A percentile compares a stretch with the other conserved stretches of the same genome.
Conservation (phyloP, 2,797 vertebrate species). For the Melanotaenia pygmaea region DNA sequence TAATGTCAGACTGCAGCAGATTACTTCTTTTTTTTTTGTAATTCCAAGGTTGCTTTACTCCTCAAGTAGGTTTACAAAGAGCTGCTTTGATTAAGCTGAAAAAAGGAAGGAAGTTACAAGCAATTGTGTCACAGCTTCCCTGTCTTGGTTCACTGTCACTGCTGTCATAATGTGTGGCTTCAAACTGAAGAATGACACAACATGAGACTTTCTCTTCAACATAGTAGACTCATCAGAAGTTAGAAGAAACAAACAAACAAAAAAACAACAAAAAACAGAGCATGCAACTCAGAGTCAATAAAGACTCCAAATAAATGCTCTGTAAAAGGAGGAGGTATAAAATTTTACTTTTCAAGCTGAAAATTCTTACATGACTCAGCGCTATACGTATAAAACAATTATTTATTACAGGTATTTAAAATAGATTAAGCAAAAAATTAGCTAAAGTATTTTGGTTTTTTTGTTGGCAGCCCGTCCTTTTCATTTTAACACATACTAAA, state of each 20-base stretch:
- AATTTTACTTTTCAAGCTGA: neutral
- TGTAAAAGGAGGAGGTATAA: neutral
- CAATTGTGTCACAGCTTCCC: neutral
- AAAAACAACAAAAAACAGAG: neutral
- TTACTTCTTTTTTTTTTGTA: slow-evolving; percentile 1
- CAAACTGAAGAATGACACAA: neutral
- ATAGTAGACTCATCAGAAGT: neutral
- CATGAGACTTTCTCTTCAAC: neutral
- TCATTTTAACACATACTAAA: neutral
- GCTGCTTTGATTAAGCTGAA: slow-evolving; percentile 30
- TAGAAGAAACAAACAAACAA: neutral
- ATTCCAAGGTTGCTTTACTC: neutral
- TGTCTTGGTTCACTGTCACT: neutral
- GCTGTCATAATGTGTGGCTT: neutral
- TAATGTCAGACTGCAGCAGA: slow-evolving; percentile 25
- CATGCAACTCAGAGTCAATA: neutral
- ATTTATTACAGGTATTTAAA: neutral
- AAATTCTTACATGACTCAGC: neutral
- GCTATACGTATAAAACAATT: too few species aligned
- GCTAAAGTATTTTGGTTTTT: neutral
- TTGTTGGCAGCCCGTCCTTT: neutral
- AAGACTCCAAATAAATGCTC: slow-evolving; percentile 1
- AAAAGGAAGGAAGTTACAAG: slow-evolving; percentile 17
- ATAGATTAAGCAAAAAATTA: neutral
- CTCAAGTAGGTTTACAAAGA: slow-evolving; percentile 16